phyloP scores from a whole-genome alignment of 2,113 vertebrate genomes.

The Solenodon paradoxus region DNA sequence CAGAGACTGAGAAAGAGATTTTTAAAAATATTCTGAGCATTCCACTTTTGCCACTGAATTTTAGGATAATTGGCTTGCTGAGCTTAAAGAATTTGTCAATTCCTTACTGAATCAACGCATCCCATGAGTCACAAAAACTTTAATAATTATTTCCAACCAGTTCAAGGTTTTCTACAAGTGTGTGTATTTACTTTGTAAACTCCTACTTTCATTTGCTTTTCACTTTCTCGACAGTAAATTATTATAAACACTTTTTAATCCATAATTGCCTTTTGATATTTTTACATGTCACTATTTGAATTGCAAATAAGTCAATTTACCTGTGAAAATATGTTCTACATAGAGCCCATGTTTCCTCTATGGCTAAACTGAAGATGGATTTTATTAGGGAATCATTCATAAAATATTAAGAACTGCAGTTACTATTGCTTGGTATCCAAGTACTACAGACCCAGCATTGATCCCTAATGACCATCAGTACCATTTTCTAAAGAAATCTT shows the following conservation, averaged over 20 bases:
- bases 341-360: neutral
- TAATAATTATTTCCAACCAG: neutral
- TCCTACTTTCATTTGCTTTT: neutral
- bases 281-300: neutral
- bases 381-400: neutral
- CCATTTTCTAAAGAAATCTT: neutral
- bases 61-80: neutral
- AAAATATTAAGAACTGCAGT: neutral
- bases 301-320: neutral
- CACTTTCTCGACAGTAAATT: neutral
- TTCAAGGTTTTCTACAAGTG: neutral
- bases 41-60: neutral
- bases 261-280: neutral
- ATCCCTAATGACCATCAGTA: neutral
- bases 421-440: neutral
- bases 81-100: no score
- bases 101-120: no score
- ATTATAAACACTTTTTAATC: neutral
- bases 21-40: conserved; percentile 17
- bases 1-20: neutral
- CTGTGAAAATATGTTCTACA: neutral
- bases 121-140: neutral
- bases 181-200: neutral
- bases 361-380: neutral
- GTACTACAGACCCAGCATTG: neutral